Evolutionary conservation across 2,888 invertebrate genomes (phyloP), one percentile per base, ranked within the genome.

Genomic region (Caenorhabditis sulstoni): DNA sequence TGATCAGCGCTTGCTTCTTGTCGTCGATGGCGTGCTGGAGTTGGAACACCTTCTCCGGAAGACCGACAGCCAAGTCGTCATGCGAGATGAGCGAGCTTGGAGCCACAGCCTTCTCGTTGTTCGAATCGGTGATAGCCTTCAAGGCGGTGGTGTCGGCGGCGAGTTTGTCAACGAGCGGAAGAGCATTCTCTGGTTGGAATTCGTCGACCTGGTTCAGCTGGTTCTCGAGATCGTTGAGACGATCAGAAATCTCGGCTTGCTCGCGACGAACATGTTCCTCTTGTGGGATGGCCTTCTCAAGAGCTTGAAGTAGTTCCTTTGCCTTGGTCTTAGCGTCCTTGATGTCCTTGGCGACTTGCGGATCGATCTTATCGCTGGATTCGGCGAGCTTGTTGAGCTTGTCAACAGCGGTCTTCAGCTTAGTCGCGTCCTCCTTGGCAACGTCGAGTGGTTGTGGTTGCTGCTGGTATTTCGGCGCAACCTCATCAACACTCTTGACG

Each of bases 281-380:
- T n/a, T 50, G 61, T 62, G 67, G 67, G 62, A 73, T 79, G 57
- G 65, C 64, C 55, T 74, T 79, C 37, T 73, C 79, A 47, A 79
- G 79, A 41, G 65, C 68, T n/a, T 55, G 53, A 47, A 66, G 58
- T 61, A 79, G 58, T 47, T 81, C 75, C 50, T 81, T 81, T 29
- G 78, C 59, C 59, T 78, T 78, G 39, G 68, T 65, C 67, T 79
- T 70, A 9, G 79, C 57, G 50, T 83, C 77, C 49, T 78, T 78
- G 62, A 79, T 57, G 59, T 77, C 67, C 23, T 73, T 73, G 57
- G 75, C 80, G 12, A 75, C 57, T 66, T 82, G 81, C 67, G 71
- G 71, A 45, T 73, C 67, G 44, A 29, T 45, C 58, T 77, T 71
- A 29, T 79, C 61, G 37, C 53, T 44, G 23, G 44, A 35, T 18